A percentile compares a stretch with the other conserved stretches of the same genome.
Conservation (phyloP, 2,797 vertebrate species). For the Phoxinus dragarum region DNA sequence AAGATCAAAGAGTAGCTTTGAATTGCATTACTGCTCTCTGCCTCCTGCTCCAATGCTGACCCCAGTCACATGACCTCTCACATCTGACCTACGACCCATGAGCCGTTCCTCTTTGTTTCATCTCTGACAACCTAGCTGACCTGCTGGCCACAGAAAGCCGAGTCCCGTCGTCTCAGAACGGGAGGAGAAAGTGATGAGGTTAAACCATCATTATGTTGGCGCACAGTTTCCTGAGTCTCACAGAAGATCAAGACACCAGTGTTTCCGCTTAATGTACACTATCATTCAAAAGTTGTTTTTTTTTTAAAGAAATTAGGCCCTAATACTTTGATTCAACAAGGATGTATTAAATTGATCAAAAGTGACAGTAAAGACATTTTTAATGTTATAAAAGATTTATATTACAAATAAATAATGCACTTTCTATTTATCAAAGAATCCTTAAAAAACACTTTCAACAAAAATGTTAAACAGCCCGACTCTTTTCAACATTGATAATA, state of each 20-base stretch:
- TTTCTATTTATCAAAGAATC: neutral
- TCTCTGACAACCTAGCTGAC: constrained; percentile 39
- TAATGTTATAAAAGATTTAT: neutral
- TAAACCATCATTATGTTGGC: constrained; percentile 37
- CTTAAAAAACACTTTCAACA: neutral
- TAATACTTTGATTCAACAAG: neutral
- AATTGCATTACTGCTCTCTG: constrained; percentile 53
- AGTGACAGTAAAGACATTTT: neutral
- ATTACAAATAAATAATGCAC: neutral
- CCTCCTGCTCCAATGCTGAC: constrained; percentile 62
- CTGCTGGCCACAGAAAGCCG: neutral
- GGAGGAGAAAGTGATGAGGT: constrained; percentile 37
- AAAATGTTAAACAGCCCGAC: neutral
- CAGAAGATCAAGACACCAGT: neutral
- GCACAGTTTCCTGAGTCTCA: neutral
- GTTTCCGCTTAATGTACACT: neutral
- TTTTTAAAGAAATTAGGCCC: neutral
- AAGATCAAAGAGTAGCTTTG: constrained; percentile 49
- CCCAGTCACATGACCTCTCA: constrained; percentile 61
- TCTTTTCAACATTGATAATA: neutral
- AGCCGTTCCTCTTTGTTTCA: constrained; percentile 46
- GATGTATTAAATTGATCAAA: neutral
- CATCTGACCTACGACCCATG: constrained; percentile 66
- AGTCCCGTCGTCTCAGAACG: constrained; percentile 1
- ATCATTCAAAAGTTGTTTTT: neutral